Evolutionary conservation across 1,140 invertebrate species (phyloP), one percentile per base, ranked within the genome.

Genomic region (Zelostemma sp.): DNA sequence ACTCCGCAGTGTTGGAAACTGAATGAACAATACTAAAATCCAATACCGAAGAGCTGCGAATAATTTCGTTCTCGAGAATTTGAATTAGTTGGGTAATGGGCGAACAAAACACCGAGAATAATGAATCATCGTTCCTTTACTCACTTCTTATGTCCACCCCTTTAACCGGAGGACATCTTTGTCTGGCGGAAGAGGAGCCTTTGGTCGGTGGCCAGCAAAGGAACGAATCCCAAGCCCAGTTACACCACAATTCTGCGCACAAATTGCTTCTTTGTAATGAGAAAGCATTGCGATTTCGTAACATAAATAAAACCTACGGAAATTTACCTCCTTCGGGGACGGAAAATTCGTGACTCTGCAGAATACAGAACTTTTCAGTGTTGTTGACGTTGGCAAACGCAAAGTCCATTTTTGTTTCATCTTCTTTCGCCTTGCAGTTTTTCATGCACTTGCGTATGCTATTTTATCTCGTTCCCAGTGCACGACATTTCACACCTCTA

Each of bases 131-230:
- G n/a, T n/a, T n/a, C n/a, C n/a, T n/a, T n/a, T n/a, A 28, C 91
- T 91, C 87, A 94, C 93, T 93, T 59, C 87, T 88, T 9, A 89
- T 86, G 74, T 93, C 90, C 46, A 92, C 86, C 41, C 92, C 92
- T 59, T 90, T 90, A 33, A 86, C 86, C 6, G 86, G 82, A 0
- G 93, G 93, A 81, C 93, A 95, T 70, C 86, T 87, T 73, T 91
- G 88, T 31, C 82, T 87, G 6, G 87, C 87, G 1, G 87, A 85
- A 0, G 86, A 86, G 1, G 89, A 90, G 1, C 90, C 89, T 60
- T 85, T 86, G 5, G 91, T 92, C 0, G 92, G 88, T 5, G 91
- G 91, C 93, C 93, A 95, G 75, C 93, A 95, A 1, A 92, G 85
- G 49, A 91, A 86, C 6, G 85, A 87, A 79, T 94, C 92, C 88